These are phyloP conservation scores for Lepidonotus clava DNA, from an alignment of 2,888 invertebrate species.

Conservation along the genomic window DNA sequence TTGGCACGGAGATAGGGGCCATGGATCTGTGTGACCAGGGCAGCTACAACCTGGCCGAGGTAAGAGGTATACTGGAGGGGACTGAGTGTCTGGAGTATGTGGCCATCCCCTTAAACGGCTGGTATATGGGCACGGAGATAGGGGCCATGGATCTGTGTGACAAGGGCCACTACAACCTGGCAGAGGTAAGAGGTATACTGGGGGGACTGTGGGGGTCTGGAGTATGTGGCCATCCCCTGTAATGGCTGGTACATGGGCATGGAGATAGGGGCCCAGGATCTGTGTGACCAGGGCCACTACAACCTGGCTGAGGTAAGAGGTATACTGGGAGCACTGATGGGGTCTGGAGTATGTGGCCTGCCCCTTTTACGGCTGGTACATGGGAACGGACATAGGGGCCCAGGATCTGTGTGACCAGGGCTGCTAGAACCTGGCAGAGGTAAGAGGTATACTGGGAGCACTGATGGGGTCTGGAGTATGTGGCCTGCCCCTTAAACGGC, in stretches of 20 bases:
- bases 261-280: conserved; percentile 95
- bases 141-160: conserved; percentile 96
- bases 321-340: no score
- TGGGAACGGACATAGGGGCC: conserved; percentile 97
- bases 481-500: conserved; percentile 96
- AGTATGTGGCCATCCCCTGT: conserved; percentile 96
- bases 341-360: conserved; percentile 96
- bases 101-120: conserved; percentile 96
- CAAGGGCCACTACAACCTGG: conserved; percentile 90
- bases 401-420: conserved; percentile 93
- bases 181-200: conserved; percentile 92
- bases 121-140: conserved; percentile 99
- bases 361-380: conserved; percentile 98
- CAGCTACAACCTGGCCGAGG: conserved; percentile 94
- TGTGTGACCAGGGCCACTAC: conserved; percentile 92
- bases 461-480: conserved; percentile 96
- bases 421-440: conserved; percentile 94
- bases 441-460: conserved; percentile 83
- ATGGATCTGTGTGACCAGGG: conserved; percentile 93
- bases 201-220: conserved; percentile 96
- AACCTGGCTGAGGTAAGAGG: conserved; percentile 93
- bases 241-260: conserved; percentile 99
- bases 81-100: conserved; percentile 96
- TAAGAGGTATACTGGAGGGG: no score
- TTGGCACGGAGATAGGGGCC: conserved; percentile 97